Percentiles rank a stretch among this genome's conserved stretches.
Conservation (phyloP, 1,140 invertebrate species). For the Pseudomyrmex dendroicus region DNA sequence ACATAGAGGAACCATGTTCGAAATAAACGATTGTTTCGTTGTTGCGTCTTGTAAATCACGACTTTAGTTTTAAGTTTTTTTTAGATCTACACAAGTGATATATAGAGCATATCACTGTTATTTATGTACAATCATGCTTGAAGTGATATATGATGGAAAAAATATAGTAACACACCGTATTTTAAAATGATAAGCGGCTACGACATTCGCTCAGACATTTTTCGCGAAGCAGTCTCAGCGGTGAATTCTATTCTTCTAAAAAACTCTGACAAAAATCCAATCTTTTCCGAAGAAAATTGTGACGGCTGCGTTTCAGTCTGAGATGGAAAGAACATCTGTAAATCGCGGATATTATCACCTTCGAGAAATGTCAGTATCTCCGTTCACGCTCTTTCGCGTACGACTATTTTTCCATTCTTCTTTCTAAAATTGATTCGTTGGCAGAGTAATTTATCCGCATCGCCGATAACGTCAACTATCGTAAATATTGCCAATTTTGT, state of each 20-base stretch:
- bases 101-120: too few species aligned
- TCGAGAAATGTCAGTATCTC: slow-evolving; percentile 22
- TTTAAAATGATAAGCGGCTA: not conserved
- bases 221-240: not conserved
- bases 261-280: slow-evolving; percentile 41
- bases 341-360: slow-evolving; percentile 35
- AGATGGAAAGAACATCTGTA: slow-evolving; percentile 39
- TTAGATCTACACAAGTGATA: not conserved
- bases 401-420: not conserved
- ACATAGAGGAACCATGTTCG: not conserved
- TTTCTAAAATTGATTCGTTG: slow-evolving; percentile 11
- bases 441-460: slow-evolving; percentile 29
- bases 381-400: not conserved
- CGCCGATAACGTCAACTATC: not conserved
- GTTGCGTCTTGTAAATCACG: not conserved
- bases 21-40: slow-evolving; percentile 37
- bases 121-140: not conserved
- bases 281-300: slow-evolving; percentile 36
- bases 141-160: not conserved
- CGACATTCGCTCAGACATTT: slow-evolving; percentile 13
- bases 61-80: not conserved
- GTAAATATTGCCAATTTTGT: slow-evolving; percentile 42
- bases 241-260: slow-evolving; percentile 7
- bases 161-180: slow-evolving; percentile 7
- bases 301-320: not conserved